A percentile compares a stretch with the other conserved stretches of the same genome.
Evolutionary conservation across 2,797 vertebrate species (phyloP).

Genomic region (Aulostomus chinensis): DNA sequence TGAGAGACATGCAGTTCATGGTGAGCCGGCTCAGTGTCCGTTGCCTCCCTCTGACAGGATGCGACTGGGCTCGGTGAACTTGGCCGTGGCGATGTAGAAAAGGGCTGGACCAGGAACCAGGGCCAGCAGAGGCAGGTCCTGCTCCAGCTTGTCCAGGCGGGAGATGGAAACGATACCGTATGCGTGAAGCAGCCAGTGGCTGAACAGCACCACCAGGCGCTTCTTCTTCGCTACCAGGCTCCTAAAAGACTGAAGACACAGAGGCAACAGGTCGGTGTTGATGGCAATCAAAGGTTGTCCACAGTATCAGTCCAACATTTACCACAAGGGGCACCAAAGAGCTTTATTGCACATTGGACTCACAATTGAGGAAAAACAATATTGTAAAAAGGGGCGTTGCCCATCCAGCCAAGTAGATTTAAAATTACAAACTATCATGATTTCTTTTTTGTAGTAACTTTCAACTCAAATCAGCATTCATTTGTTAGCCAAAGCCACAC

Average conservation of each 20-base stretch:
- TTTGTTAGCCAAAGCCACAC: too few species aligned
- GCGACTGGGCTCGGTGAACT: conserved; percentile 93
- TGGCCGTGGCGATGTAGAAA: conserved; percentile 93
- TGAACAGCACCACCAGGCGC: conserved; percentile 93
- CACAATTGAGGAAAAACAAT: too few species aligned
- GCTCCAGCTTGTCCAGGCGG: conserved; percentile 90
- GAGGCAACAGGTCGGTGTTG: not conserved
- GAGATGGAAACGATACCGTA: conserved; percentile 98
- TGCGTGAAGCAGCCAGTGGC: conserved; percentile 96
- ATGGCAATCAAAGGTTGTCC: too few species aligned
- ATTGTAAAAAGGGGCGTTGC: too few species aligned
- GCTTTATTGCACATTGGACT: too few species aligned
- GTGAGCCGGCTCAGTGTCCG: conserved; percentile 79
- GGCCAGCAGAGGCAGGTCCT: conserved; percentile 91
- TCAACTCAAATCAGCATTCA: too few species aligned
- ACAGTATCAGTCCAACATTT: too few species aligned
- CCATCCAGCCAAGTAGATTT: too few species aligned
- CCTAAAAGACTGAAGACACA: conserved; percentile 86
- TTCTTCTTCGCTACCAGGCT: conserved; percentile 95
- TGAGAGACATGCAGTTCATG: too few species aligned
- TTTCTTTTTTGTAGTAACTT: too few species aligned
- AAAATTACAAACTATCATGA: too few species aligned
- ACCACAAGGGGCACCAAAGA: too few species aligned
- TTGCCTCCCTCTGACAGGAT: conserved; percentile 93
- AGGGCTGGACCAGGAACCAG: conserved; percentile 93